Base-by-base conservation (phyloP, 2,888 invertebrate genomes). In the Ectobius pallidus region DNA sequence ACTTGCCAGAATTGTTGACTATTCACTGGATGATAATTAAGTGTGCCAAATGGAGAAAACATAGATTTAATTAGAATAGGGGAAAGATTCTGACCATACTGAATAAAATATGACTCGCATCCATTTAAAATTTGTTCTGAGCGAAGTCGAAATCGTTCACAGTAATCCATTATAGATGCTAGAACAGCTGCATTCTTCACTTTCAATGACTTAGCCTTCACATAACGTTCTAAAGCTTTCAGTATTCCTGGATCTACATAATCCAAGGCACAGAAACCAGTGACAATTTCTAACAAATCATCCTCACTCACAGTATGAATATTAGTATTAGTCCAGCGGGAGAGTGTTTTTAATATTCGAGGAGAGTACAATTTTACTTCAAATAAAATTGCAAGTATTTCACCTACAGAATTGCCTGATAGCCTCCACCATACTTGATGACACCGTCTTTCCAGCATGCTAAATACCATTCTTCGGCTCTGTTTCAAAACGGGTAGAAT, bases 131-230 rank as follows among this genome's bases (percentile, higher is more conserved):
- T 87, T 25, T 81, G 77, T 9, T 83, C 79, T 77, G 89, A 90
- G 68, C 87, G 82, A 69, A 90, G 81, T 71, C 87, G 85, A 78
- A 89, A 87, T 72, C 86, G 84, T 78, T 85, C 83, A 78, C 89
- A 90, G 78, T 89, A 90, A 77, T 89, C 88, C 79, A 90, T 84
- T 55, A 91, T 84, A 4, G 86, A 83, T 0, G 87, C 85, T 49
- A 91, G 81, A n/a, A 92, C 81, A n/a, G 86, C 83, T 72, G 88
- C 84, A 62, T 81, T 79, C 63, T 79, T 77, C 16, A 81, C 77
- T 73, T 79, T 78, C 3, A 74, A 72, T 6, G 84, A 84, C 80
- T 86, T 88, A 0, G 85, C 82, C 79, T 85, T 87, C 75, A 91
- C 82, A 78, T 89, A 90, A 76, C 89, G 86, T 79, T 88, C 88